Evolutionary conservation across 2,888 invertebrate genomes (phyloP).

Genomic region (Dynastes maya): DNA sequence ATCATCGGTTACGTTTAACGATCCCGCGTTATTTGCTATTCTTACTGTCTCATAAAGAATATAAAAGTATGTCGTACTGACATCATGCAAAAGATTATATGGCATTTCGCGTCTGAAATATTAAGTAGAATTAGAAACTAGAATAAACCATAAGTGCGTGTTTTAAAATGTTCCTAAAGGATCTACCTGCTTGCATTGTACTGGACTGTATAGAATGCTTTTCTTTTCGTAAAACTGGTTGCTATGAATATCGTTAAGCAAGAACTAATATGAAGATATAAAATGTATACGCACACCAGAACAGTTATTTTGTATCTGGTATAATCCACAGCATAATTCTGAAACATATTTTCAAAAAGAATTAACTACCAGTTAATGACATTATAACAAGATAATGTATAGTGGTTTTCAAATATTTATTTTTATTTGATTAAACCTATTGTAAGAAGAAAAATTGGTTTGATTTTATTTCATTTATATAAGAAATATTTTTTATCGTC

Average conservation of each 20-base stretch:
- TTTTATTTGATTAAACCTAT: no score
- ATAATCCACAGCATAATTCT: constrained; percentile 43
- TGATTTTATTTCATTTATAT: no score
- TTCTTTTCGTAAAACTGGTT: not conserved
- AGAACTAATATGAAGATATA: constrained; percentile 32
- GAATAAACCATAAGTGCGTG: no score
- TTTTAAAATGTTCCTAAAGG: not conserved
- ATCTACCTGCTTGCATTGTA: constrained; percentile 23
- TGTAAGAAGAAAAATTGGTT: no score
- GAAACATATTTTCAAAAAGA: constrained; percentile 17
- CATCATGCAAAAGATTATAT: constrained; percentile 39
- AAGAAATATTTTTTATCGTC: no score
- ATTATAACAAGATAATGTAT: no score
- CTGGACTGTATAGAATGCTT: constrained; percentile 6
- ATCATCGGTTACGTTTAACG: not conserved
- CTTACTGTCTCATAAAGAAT: constrained; percentile 40
- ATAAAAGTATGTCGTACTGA: constrained; percentile 47
- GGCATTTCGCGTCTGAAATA: constrained; percentile 44
- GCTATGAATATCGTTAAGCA: constrained; percentile 31
- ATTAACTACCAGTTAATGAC: not conserved
- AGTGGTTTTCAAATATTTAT: no score
- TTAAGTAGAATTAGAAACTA: not conserved
- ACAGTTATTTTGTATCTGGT: constrained; percentile 31
- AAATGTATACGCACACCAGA: not conserved
- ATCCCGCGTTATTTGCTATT: constrained; percentile 43